Base-by-base conservation (phyloP, 2,797 vertebrate genomes). In the Intellagama lesueurii region DNA sequence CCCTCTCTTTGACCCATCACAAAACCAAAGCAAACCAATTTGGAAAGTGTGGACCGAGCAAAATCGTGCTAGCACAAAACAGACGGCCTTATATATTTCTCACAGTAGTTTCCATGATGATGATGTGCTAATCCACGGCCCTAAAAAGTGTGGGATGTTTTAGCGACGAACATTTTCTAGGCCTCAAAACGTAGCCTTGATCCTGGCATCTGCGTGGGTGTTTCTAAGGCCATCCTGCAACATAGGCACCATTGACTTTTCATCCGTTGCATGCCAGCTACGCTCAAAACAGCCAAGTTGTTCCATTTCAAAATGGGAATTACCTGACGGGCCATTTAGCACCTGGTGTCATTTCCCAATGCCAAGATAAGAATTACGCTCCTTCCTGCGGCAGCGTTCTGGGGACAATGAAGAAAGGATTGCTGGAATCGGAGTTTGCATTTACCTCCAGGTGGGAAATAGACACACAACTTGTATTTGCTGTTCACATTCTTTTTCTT, bases 321-420 rank as follows among this genome's bases (percentile, higher is more conserved):
- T 68, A 89, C 83, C 83, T 89, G 83, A 81, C 2, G 60, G 49
- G 78, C 40, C 83, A 24, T 86, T 81, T 35, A 89, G 83, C 88
- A 86, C 78, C 88, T 89, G 88, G 78, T 26, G 2, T 40, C 11
- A 40, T 86, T 64, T 75, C 69, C 40, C 83, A 69, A 7, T 68
- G 83, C 88, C 88, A 86, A 68, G 78, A 30, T 26, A 24, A 35
- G 69, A 81, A 49, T 30, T 9, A 66, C 14, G 69, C 64, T 80
- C 40, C 32, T 66, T 73, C 52, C 47, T 22, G 17, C 30, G 64
- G 83, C 76, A 66, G 26, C 12, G 19, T 86, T 85, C 77, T 64
- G 77, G 83, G 78, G 56, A 73, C 60, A 40, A 52, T 32, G 32
- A 76, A 69, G 26, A 52, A 52, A 56, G 11, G 47, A 30, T 75